Evolutionary conservation across 1,140 invertebrate genomes (phyloP).

Genomic region (Brachionus plicatilis): DNA sequence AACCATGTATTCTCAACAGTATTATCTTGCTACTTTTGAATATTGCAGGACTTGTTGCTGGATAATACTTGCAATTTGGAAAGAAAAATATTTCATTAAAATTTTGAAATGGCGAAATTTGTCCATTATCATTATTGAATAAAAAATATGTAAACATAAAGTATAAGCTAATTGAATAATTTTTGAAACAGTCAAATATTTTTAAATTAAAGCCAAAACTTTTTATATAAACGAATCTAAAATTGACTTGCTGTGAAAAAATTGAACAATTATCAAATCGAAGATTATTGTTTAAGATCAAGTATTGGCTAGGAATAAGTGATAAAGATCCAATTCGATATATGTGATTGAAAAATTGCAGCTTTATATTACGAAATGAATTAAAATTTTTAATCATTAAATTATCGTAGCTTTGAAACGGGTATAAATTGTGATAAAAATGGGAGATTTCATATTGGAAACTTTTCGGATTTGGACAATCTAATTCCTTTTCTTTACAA

Average conservation of each 20-base stretch:
- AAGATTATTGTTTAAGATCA: neutral
- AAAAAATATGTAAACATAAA: neutral
- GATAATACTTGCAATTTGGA: neutral
- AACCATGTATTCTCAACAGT: neutral
- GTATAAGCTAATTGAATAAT: neutral
- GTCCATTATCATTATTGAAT: neutral
- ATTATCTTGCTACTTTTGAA: neutral
- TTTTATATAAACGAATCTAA: neutral
- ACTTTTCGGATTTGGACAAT: too few species aligned
- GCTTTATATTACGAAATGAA: too few species aligned
- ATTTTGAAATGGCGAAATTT: neutral
- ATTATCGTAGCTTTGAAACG: too few species aligned
- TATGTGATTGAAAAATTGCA: too few species aligned
- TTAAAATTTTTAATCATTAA: too few species aligned
- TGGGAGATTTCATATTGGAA: too few species aligned
- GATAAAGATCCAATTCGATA: neutral
- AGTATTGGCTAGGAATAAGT: neutral
- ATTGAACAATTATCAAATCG: neutral
- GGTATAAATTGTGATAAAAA: too few species aligned
- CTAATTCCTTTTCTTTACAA: too few species aligned
- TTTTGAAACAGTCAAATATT: neutral
- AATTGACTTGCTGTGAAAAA: neutral
- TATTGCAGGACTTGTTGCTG: neutral
- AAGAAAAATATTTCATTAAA: neutral
- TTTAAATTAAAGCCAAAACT: neutral